Percentiles rank a stretch among this genome's conserved stretches.
phyloP scores from a whole-genome alignment of 1,140 invertebrate species.

The Procambarus virginalis region DNA sequence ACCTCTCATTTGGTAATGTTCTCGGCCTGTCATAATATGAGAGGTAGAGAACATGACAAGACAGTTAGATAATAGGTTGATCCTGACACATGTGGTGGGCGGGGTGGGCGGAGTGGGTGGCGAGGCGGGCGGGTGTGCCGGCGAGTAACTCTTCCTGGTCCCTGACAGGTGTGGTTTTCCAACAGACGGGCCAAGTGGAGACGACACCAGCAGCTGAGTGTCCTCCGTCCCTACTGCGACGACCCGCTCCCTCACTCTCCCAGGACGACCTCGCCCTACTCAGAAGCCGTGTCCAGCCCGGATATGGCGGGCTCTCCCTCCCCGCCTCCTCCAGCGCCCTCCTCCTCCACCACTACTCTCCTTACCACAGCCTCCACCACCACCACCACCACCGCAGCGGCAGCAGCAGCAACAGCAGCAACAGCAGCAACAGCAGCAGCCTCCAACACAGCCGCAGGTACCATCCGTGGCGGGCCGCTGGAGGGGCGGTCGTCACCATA shows the following conservation, averaged over 20 bases:
- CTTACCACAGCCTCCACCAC: constrained; percentile 67
- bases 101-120: background rate
- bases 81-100: too few relatives aligned
- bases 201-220: constrained; percentile 94
- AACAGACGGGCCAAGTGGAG: constrained; percentile 98
- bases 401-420: background rate
- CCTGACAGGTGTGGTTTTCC: constrained; percentile 95
- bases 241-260: constrained; percentile 65
- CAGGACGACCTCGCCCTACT: constrained; percentile 62
- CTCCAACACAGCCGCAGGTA: constrained; percentile 28
- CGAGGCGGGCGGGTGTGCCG: background rate
- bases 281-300: constrained; percentile 59
- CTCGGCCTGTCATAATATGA: too few relatives aligned
- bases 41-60: too few relatives aligned
- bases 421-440: background rate
- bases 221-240: constrained; percentile 82
- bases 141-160: constrained; percentile 70
- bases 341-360: constrained; percentile 29
- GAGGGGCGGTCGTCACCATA: constrained; percentile 38
- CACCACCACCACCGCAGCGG: constrained; percentile 29
- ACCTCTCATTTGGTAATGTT: too few relatives aligned
- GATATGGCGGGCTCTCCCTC: constrained; percentile 51
- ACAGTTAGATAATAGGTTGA: too few relatives aligned
- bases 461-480: constrained; percentile 54
- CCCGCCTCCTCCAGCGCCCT: constrained; percentile 39